Conservation (phyloP, 92 coral and sea anemone genomes). For the Porites evermanni region DNA sequence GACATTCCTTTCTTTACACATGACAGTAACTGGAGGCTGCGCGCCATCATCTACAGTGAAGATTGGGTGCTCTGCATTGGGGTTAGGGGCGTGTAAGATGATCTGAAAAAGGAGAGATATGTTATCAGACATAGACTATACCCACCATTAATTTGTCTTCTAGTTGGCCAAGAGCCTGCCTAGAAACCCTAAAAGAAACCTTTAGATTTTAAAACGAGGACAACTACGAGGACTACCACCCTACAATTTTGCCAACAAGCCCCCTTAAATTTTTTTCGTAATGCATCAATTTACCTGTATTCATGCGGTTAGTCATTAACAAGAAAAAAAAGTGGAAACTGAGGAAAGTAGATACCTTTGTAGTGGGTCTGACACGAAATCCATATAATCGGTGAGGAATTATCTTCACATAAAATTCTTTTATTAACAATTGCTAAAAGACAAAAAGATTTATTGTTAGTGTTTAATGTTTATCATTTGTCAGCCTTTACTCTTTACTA, state of each 20-base stretch:
- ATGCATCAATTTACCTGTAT: too few species aligned
- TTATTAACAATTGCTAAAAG: constrained; percentile 81
- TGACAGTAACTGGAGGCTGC: constrained; percentile 78
- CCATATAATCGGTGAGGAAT: constrained; percentile 86
- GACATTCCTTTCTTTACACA: constrained; percentile 82
- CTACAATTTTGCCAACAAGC: too few species aligned
- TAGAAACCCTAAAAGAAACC: too few species aligned
- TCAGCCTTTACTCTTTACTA: too few species aligned
- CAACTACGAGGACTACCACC: background rate
- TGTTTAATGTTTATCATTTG: background rate
- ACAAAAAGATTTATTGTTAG: background rate
- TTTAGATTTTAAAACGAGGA: too few species aligned
- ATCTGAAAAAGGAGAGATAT: constrained; percentile 47
- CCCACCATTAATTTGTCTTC: background rate
- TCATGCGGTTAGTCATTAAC: too few species aligned
- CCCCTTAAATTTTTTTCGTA: too few species aligned
- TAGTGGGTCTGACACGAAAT: constrained; percentile 89
- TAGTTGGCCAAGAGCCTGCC: background rate
- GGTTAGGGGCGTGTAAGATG: constrained; percentile 68
- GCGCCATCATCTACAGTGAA: constrained; percentile 90
- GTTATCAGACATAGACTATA: background rate
- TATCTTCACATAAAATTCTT: constrained; percentile 87
- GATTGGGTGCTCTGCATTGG: constrained; percentile 65
- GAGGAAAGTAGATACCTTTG: constrained; percentile 71
- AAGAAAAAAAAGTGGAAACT: too few species aligned